These are phyloP conservation scores for Drosophila guanche DNA, from an alignment of 1,140 invertebrate genomes.

Conservation along the genomic window DNA sequence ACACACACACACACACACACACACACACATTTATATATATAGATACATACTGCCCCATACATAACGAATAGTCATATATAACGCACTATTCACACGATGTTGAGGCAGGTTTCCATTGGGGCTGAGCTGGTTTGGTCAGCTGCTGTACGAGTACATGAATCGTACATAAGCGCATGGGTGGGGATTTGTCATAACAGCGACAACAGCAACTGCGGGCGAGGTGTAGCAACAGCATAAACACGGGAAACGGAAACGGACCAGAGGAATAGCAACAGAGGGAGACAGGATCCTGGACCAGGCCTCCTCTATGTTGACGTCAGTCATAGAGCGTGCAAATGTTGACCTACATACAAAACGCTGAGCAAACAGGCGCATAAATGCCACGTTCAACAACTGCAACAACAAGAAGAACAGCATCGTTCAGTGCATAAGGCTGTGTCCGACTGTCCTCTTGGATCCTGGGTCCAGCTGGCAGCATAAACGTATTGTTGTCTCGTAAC, in stretches of 20 bases:
- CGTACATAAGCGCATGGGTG: constrained; percentile 38
- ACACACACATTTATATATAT: constrained; percentile 5
- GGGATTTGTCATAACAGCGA: constrained; percentile 70
- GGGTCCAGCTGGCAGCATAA: constrained; percentile 50
- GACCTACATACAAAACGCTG: constrained; percentile 78
- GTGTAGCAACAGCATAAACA: constrained; percentile 64
- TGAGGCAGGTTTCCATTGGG: constrained; percentile 9
- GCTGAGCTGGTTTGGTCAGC: constrained; percentile 36
- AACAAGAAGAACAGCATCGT: constrained; percentile 22
- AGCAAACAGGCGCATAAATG: constrained; percentile 79
- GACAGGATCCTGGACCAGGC: constrained; percentile 41
- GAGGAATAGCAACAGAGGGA: background rate
- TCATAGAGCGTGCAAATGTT: constrained; percentile 78
- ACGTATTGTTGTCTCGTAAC: constrained; percentile 53
- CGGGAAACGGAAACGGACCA: constrained; percentile 73
- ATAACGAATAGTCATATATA: constrained; percentile 16
- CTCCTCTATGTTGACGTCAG: constrained; percentile 75
- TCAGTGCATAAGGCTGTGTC: constrained; percentile 59
- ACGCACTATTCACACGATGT: constrained; percentile 25
- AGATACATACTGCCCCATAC: constrained; percentile 1
- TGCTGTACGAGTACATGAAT: constrained; percentile 16
- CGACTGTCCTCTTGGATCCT: constrained; percentile 30
- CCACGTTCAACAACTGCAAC: constrained; percentile 66
- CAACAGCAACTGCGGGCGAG: constrained; percentile 31
- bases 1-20: constrained; percentile 9